A percentile compares a stretch with the other conserved stretches of the same genome.
phyloP scores from a whole-genome alignment of 1,140 invertebrate species.

The Pseudomyrmex concolor region DNA sequence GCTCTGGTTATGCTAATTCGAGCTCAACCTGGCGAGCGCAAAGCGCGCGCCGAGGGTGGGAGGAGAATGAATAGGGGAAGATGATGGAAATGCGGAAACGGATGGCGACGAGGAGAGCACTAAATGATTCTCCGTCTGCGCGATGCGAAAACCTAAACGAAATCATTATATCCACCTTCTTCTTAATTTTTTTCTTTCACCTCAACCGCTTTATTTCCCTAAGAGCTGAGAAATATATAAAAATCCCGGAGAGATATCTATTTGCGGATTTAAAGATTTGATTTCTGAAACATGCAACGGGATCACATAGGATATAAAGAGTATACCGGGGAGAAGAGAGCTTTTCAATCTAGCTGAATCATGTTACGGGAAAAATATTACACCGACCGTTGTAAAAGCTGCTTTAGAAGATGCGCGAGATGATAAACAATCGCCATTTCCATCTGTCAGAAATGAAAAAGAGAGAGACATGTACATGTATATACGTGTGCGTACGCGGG shows the following conservation, averaged over 20 bases:
- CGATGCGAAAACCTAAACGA: not conserved
- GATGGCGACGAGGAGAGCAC: constrained; percentile 26
- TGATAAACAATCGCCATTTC: constrained; percentile 70
- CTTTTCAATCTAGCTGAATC: constrained; percentile 46
- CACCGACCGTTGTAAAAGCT: constrained; percentile 45
- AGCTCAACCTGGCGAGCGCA: constrained; percentile 65
- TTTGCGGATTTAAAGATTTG: constrained; percentile 8
- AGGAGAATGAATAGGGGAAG: constrained; percentile 12
- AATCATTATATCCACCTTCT: constrained; percentile 7
- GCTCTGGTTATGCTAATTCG: constrained; percentile 80
- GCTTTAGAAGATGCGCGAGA: constrained; percentile 14
- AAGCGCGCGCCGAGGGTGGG: not conserved
- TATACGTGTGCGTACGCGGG: not conserved
- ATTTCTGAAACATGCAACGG: constrained; percentile 12
- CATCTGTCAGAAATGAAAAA: constrained; percentile 50
- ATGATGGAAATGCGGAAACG: constrained; percentile 40
- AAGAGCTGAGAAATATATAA: not conserved
- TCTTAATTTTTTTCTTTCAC: too few species aligned
- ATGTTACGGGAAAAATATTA: constrained; percentile 44
- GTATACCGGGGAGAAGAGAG: not conserved
- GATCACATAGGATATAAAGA: constrained; percentile 12
- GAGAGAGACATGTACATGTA: not conserved
- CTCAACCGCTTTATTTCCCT: too few species aligned
- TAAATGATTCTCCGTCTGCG: constrained; percentile 1
- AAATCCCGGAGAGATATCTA: not conserved